phyloP scores from a whole-genome alignment of 2,797 vertebrate species.

The Cyclopterus lumpus region DNA sequence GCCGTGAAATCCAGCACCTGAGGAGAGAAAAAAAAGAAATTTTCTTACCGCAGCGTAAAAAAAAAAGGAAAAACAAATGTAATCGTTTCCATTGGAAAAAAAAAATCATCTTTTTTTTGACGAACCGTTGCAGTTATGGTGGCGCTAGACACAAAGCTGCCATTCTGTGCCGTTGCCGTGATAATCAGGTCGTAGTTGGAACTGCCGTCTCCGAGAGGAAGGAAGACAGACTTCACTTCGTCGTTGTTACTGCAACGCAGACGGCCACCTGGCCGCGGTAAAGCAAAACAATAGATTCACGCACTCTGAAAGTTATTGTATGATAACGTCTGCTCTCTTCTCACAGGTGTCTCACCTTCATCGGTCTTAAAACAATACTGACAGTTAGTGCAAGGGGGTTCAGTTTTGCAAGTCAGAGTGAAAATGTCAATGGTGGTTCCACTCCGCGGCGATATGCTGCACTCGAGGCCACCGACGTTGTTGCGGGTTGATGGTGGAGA shows the following conservation, averaged over 20 bases:
- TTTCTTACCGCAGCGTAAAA: not conserved
- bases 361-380: slow-evolving; percentile 83
- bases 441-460: slow-evolving; percentile 72
- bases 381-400: slow-evolving; percentile 65
- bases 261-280: slow-evolving; percentile 78
- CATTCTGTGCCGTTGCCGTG: slow-evolving; percentile 73
- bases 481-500: not conserved
- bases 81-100: not conserved
- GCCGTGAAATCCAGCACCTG: slow-evolving; percentile 79
- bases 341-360: slow-evolving; percentile 52
- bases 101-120: not conserved
- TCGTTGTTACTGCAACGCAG: slow-evolving; percentile 81
- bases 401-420: slow-evolving; percentile 76
- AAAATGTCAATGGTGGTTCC: slow-evolving; percentile 85
- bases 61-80: not conserved
- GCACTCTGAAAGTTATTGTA: not conserved
- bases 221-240: slow-evolving; percentile 80
- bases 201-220: slow-evolving; percentile 85
- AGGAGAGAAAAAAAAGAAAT: not conserved
- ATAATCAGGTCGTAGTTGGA: slow-evolving; percentile 77
- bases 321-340: not conserved
- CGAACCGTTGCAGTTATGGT: slow-evolving; percentile 79
- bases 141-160: slow-evolving; percentile 58
- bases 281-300: not conserved
- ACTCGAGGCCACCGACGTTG: slow-evolving; percentile 57